phyloP scores from a whole-genome alignment of 1,140 invertebrate species.

The Drosophila sulfurigaster region DNA sequence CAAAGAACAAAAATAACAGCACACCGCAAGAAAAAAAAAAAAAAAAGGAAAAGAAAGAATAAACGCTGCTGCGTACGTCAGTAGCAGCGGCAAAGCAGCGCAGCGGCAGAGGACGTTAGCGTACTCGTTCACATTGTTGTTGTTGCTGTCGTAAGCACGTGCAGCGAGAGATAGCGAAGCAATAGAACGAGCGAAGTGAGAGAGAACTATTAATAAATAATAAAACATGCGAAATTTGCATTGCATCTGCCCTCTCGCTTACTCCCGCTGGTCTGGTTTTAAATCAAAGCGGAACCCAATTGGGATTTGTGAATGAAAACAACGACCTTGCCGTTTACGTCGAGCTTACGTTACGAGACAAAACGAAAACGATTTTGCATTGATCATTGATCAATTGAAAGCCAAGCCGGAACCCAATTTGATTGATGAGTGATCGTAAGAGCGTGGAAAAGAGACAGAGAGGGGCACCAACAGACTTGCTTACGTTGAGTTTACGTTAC shows the following conservation, averaged over 20 bases:
- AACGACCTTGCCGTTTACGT: constrained; percentile 44
- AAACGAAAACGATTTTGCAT: constrained; percentile 37
- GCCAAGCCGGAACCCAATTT: constrained; percentile 25
- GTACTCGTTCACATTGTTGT: constrained; percentile 28
- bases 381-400: constrained; percentile 43
- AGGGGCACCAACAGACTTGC: neutral
- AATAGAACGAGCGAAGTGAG: constrained; percentile 12
- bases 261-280: neutral
- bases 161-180: constrained; percentile 15
- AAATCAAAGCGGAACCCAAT: constrained; percentile 50
- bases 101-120: neutral
- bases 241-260: constrained; percentile 15
- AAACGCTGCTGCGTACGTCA: constrained; percentile 11
- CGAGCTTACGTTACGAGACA: constrained; percentile 36
- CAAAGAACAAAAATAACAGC: constrained; percentile 68
- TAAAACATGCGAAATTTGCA: constrained; percentile 37
- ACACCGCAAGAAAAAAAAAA: constrained; percentile 30
- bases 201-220: constrained; percentile 54
- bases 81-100: constrained; percentile 21
- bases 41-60: constrained; percentile 10
- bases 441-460: neutral
- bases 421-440: constrained; percentile 20
- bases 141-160: constrained; percentile 61
- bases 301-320: constrained; percentile 53
- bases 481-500: constrained; percentile 49